A percentile compares a stretch with the other conserved stretches of the same genome.
phyloP scores from a whole-genome alignment of 2,888 invertebrate genomes.

The Lymantria monacha region DNA sequence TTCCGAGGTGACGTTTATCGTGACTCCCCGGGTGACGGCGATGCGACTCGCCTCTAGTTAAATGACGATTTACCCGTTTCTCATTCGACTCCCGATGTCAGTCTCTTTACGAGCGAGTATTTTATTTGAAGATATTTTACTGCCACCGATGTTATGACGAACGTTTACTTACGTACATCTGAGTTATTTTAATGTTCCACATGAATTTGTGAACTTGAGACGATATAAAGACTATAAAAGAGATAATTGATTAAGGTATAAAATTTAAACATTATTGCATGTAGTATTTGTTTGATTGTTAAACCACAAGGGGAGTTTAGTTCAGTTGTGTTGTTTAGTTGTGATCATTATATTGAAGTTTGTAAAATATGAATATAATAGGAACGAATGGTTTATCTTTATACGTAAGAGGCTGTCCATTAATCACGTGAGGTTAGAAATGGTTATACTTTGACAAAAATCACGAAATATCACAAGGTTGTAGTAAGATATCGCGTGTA shows the following conservation, averaged over 20 bases:
- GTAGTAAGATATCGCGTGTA: too few relatives aligned
- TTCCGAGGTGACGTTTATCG: conserved; percentile 79
- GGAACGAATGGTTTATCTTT: too few relatives aligned
- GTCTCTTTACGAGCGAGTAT: conserved; percentile 74
- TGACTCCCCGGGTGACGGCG: conserved; percentile 68
- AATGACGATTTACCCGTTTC: conserved; percentile 74
- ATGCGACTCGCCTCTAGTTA: conserved; percentile 59
- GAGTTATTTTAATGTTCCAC: conserved; percentile 67
- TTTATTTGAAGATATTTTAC: conserved; percentile 76
- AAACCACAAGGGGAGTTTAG: neutral
- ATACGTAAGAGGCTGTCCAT: too few relatives aligned
- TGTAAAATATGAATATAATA: conserved; percentile 9
- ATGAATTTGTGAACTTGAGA: conserved; percentile 64
- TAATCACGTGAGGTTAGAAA: too few relatives aligned
- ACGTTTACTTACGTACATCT: conserved; percentile 62
- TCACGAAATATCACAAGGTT: too few relatives aligned
- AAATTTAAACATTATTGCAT: conserved; percentile 37
- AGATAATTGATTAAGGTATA: conserved; percentile 59
- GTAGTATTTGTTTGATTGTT: conserved; percentile 21
- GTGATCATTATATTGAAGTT: neutral
- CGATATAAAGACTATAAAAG: conserved; percentile 50
- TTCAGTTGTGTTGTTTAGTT: too few relatives aligned
- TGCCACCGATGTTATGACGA: conserved; percentile 75
- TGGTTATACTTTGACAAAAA: too few relatives aligned
- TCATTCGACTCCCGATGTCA: conserved; percentile 72